Conservation (phyloP, 2,113 vertebrate genomes). For the Tragulus kanchil region DNA sequence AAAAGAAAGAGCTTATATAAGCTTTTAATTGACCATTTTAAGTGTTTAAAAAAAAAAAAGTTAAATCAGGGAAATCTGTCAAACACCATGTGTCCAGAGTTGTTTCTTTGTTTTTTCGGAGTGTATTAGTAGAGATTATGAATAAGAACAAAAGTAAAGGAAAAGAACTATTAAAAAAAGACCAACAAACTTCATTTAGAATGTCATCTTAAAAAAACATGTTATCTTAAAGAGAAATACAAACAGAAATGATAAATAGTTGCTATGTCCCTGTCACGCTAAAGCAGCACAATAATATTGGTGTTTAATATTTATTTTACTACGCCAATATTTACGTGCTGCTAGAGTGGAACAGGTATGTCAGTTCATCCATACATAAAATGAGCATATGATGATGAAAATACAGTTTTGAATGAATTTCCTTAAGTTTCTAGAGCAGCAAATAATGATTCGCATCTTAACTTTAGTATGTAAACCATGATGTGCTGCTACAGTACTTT, state of each 20-base stretch:
- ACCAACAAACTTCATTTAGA: conserved; percentile 37
- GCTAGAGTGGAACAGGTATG: conserved; percentile 96
- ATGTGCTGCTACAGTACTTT: conserved; percentile 99
- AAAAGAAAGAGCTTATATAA: conserved; percentile 50
- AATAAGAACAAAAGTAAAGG: conserved; percentile 37
- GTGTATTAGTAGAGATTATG: background rate
- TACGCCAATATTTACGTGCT: conserved; percentile 99
- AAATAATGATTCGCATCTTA: conserved; percentile 97
- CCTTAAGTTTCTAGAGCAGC: conserved; percentile 99
- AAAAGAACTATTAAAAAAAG: conserved; percentile 33
- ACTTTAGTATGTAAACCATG: conserved; percentile 97
- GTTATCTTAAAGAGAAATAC: conserved; percentile 56
- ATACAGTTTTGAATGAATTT: conserved; percentile 80
- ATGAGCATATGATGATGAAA: conserved; percentile 31
- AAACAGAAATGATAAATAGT: conserved; percentile 62
- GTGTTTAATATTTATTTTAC: conserved; percentile 93
- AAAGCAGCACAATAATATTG: conserved; percentile 99
- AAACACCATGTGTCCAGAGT: background rate
- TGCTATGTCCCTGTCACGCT: conserved; percentile 93
- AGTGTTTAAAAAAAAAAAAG: background rate
- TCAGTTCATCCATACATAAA: conserved; percentile 65
- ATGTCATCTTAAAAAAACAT: too few species aligned
- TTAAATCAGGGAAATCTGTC: conserved; percentile 20
- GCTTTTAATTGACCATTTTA: conserved; percentile 13
- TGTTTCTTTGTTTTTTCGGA: background rate